Percentiles rank a stretch among this genome's conserved stretches.
phyloP scores from a whole-genome alignment of 2,113 vertebrate genomes.

The Oplegnathus fasciatus region DNA sequence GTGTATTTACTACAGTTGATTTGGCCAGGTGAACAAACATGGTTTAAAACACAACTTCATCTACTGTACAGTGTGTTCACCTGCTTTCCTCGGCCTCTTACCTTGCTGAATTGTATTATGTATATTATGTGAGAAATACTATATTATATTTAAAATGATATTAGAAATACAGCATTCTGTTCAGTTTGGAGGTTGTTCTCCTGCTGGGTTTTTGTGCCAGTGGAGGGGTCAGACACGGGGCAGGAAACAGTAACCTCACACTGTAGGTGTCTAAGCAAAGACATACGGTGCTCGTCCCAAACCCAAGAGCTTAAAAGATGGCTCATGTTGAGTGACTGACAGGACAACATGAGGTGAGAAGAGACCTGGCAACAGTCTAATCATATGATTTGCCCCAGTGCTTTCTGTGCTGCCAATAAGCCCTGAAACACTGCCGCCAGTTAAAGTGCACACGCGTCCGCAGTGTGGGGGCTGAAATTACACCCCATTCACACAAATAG shows the following conservation, averaged over 20 bases:
- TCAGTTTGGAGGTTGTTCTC: neutral
- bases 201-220: neutral
- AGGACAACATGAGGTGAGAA: constrained; percentile 46
- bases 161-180: neutral
- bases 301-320: constrained; percentile 40
- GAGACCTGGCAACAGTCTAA: constrained; percentile 48
- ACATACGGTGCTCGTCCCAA: constrained; percentile 31
- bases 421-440: constrained; percentile 38
- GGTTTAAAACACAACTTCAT: neutral
- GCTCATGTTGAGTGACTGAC: constrained; percentile 41
- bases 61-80: neutral
- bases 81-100: neutral
- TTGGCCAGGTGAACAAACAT: neutral
- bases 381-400: constrained; percentile 65
- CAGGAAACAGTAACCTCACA: constrained; percentile 50
- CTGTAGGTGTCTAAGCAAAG: constrained; percentile 17
- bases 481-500: constrained; percentile 77
- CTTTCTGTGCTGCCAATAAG: constrained; percentile 54
- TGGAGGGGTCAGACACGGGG: constrained; percentile 19
- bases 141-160: neutral
- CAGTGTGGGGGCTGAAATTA: constrained; percentile 74
- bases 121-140: neutral
- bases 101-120: neutral
- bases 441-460: constrained; percentile 41
- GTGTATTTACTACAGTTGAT: neutral